Conservation (phyloP, 2,797 vertebrate species). For the Menidia menidia region DNA sequence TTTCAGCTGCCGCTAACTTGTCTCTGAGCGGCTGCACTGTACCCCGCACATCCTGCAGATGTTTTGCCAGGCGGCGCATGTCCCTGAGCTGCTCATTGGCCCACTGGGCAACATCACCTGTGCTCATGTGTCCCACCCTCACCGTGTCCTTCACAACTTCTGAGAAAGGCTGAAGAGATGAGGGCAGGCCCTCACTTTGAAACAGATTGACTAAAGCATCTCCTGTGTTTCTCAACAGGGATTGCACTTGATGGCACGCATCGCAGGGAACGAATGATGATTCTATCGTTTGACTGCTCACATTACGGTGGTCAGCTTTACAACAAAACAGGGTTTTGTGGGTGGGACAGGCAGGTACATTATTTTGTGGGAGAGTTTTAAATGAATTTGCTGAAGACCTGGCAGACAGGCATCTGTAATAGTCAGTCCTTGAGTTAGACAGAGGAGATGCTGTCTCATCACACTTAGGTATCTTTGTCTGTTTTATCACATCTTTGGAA, state of each 20-base stretch:
- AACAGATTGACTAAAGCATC: constrained; percentile 84
- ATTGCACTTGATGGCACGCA: constrained; percentile 83
- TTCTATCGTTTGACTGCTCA: constrained; percentile 80
- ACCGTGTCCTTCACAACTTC: constrained; percentile 76
- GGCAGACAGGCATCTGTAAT: constrained; percentile 26
- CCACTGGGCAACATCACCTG: constrained; percentile 87
- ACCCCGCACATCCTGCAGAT: constrained; percentile 83
- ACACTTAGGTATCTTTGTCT: constrained; percentile 20
- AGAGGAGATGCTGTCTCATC: constrained; percentile 30
- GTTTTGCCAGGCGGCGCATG: constrained; percentile 84
- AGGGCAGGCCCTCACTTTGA: constrained; percentile 89
- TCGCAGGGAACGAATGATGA: constrained; percentile 82
- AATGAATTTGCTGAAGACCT: constrained; percentile 47
- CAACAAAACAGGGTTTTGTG: constrained; percentile 8
- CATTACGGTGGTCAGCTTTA: constrained; percentile 44
- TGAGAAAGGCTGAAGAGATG: constrained; percentile 85
- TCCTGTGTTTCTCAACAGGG: constrained; percentile 82
- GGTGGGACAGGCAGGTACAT: constrained; percentile 3
- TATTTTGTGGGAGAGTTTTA: constrained; percentile 25
- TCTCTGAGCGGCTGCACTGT: constrained; percentile 83
- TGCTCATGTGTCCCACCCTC: constrained; percentile 80
- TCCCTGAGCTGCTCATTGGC: constrained; percentile 88
- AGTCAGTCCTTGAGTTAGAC: constrained; percentile 19
- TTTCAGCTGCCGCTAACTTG: constrained; percentile 72
- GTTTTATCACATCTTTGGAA: constrained; percentile 36